Evolutionary conservation across 2,113 vertebrate genomes (phyloP), one percentile per base, ranked within the genome.

Genomic region (Sitta europaea): DNA sequence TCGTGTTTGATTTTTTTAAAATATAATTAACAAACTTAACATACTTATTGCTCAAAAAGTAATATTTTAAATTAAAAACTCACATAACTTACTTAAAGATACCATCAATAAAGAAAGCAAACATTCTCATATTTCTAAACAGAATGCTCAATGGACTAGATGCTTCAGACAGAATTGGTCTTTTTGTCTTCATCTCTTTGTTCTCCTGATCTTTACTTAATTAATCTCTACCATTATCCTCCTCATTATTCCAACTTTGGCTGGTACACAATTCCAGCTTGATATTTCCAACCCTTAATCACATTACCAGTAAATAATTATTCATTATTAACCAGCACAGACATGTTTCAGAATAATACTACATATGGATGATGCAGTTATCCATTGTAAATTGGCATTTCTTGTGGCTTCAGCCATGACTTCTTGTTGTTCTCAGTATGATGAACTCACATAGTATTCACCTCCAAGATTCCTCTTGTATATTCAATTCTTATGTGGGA

Each of bases 401-500:
- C 14, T 90, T 84, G 22, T 50, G 43, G 8, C 14, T 76, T 62
- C 24, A 90, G 13, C 9, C 48, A 40, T 36, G 33, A 31, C 15
- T 67, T 53, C 13, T 42, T 51, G 2, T 73, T 73, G 31, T 65
- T 31, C 8, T 75, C 18, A 17, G 24, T 38, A 33, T 43, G 42
- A 48, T 40, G 24, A 59, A 55, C 27, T 57, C 3, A 24, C 7
- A 29, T 11, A 6, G 10, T n/a, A 45, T 72, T 76, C 0, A 0
- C 45, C 21, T 71, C 8, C 14, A 58, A 40, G 53, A 67, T 36
- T 90, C 12, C 9, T 40, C 43, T 21, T 75, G 42, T 40, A n/a
- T n/a, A n/a, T n/a, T n/a, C 27, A 66, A 43, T n/a, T 19, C 2
- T 0, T 8, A 7, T 9, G 8, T 0, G 1, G 27, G 81, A 86